phyloP scores from a whole-genome alignment of 1,140 invertebrate species.

The Drosophila repletoides region DNA sequence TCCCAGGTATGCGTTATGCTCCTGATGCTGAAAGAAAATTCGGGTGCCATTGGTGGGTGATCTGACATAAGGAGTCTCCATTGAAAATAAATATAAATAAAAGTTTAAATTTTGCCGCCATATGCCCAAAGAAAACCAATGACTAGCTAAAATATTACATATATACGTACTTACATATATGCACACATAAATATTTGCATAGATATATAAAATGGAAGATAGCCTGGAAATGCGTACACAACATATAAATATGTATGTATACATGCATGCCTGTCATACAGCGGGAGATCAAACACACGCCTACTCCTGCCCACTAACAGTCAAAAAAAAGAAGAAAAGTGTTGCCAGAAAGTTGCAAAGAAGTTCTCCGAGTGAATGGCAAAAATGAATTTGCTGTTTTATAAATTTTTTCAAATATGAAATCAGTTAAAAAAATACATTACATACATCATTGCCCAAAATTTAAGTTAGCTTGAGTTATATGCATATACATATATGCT shows the following conservation, averaged over 20 bases:
- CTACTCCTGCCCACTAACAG: background rate
- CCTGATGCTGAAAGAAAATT: constrained; percentile 15
- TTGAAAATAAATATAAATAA: background rate
- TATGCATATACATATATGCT: too few species aligned
- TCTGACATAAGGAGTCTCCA: constrained; percentile 12
- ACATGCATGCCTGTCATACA: constrained; percentile 10
- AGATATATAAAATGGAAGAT: too few species aligned
- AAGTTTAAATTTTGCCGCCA: background rate
- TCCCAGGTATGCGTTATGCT: constrained; percentile 19
- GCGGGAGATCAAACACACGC: constrained; percentile 9
- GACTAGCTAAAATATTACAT: background rate
- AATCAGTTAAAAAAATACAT: background rate
- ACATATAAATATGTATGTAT: constrained; percentile 1
- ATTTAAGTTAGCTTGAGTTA: too few species aligned
- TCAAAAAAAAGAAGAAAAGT: constrained; percentile 1
- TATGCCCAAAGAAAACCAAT: background rate
- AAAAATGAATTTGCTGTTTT: constrained; percentile 10
- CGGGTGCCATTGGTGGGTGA: constrained; percentile 21
- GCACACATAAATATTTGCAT: background rate
- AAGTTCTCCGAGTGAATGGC: constrained; percentile 10
- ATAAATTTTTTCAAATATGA: constrained; percentile 7
- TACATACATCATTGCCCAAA: background rate
- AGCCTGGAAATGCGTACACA: too few species aligned
- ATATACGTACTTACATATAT: background rate
- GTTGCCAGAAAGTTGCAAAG: constrained; percentile 38